phyloP scores from a whole-genome alignment of 2,797 vertebrate genomes.

The Gambelia wislizenii region DNA sequence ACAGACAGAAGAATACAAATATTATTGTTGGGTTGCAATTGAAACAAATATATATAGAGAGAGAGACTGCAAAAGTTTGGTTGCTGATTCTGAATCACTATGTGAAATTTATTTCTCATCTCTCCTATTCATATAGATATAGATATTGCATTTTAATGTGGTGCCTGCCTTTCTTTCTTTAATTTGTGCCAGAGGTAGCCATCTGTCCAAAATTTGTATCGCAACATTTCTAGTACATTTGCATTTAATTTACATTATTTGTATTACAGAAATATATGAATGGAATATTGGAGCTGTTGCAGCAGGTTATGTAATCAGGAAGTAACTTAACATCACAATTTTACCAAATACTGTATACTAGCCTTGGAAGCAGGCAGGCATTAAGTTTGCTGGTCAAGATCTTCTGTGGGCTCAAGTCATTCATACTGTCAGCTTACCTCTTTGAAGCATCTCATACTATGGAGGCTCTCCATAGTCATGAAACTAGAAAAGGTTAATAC shows the following conservation, averaged over 20 bases:
- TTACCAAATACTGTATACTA: neutral
- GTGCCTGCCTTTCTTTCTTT: neutral
- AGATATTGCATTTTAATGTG: neutral
- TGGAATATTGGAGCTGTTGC: neutral
- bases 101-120: no score
- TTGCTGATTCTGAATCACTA: no score
- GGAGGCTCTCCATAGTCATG: neutral
- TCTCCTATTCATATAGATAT: no score
- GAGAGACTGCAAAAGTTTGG: no score
- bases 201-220: neutral
- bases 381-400: no score
- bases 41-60: no score
- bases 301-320: neutral
- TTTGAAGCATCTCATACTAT: neutral
- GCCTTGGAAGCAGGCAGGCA: neutral
- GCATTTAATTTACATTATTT: neutral
- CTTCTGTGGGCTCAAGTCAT: neutral
- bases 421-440: neutral
- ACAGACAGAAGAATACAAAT: neutral
- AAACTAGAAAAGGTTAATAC: neutral
- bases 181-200: neutral
- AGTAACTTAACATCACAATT: neutral
- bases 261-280: neutral
- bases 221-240: neutral
- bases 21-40: neutral